Evolutionary conservation across 2,797 vertebrate species (phyloP), one percentile per base, ranked within the genome.

Genomic region (Xenops minutus): DNA sequence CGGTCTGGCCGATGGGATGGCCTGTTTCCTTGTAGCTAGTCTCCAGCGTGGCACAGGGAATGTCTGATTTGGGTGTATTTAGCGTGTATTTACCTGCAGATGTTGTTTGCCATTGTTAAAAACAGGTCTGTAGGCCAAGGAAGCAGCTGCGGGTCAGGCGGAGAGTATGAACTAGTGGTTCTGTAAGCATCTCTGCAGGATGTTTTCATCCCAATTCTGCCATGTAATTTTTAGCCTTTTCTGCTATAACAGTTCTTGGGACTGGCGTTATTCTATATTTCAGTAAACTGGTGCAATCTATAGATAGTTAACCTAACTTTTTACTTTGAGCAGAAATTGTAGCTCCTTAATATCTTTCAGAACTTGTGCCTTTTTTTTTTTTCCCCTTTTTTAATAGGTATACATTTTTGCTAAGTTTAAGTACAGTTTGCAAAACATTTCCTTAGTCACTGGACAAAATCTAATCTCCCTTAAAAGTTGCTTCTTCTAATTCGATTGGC

Each of bases 51-150:
- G 14, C 19, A 12, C 32, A 21, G 6, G 8, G 27, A 36, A 20
- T 23, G 29, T 9, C 24, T 55, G 3, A 10, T 39, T 32, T 18
- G 24, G 8, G 3, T 14, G 2, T 18, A 5, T 32, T 37, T 51
- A 29, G 17, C 9, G 6, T 37, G 21, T 27, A 2, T 32, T 89
- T 36, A 9, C 3, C 4, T 44, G 6, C 14, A 14, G 8, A 0
- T 0, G 0, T 59, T 67, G 7, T 5, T 51, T 12, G 7, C 1
- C 12, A 19, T 30, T 30, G 9, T 32, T 59, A 46, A 4, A 19
- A 23, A 10, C 3, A 12, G 17, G 8, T 49, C 4, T 7, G 13
- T 26, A 34, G 44, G 52, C 14, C 73, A 22, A 67, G 54, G 32
- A 32, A 39, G 26, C 29, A 7, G 34, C 21, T 66, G 59, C 17